phyloP scores from a whole-genome alignment of 23 tunicate species.

The Clavelina lepadiformis region DNA sequence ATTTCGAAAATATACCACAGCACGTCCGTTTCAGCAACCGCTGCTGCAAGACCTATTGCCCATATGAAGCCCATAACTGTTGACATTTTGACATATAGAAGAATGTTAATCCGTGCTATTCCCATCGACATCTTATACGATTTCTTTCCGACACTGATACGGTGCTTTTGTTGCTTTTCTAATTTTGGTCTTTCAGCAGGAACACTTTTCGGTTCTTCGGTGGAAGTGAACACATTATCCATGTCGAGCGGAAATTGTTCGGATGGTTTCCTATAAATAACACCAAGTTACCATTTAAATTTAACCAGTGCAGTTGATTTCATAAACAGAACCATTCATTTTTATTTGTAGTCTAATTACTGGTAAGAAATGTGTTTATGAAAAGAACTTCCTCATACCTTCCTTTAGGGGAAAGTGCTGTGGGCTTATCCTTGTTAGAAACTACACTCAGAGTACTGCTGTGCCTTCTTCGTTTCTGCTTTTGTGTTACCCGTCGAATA shows the following conservation, averaged over 20 bases:
- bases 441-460: too few relatives aligned
- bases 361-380: too few relatives aligned
- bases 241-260: too few relatives aligned
- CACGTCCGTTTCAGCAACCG: constrained; percentile 40
- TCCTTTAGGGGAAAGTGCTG: too few relatives aligned
- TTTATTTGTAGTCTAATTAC: too few relatives aligned
- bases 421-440: too few relatives aligned
- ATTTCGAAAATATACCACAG: constrained; percentile 79
- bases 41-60: constrained; percentile 71
- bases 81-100: constrained; percentile 73
- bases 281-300: too few relatives aligned
- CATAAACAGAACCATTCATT: too few relatives aligned
- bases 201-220: not conserved
- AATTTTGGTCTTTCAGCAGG: not conserved
- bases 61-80: constrained; percentile 91
- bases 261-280: too few relatives aligned
- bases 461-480: not conserved
- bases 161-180: not conserved
- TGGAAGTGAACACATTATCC: constrained; percentile 17
- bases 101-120: constrained; percentile 39
- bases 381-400: too few relatives aligned
- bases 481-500: constrained; percentile 32
- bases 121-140: constrained; percentile 17
- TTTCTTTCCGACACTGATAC: not conserved
- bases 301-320: too few relatives aligned